Percentiles rank a stretch among this genome's conserved stretches.
Conservation (phyloP, 1,140 invertebrate species). For the Physella acuta region DNA sequence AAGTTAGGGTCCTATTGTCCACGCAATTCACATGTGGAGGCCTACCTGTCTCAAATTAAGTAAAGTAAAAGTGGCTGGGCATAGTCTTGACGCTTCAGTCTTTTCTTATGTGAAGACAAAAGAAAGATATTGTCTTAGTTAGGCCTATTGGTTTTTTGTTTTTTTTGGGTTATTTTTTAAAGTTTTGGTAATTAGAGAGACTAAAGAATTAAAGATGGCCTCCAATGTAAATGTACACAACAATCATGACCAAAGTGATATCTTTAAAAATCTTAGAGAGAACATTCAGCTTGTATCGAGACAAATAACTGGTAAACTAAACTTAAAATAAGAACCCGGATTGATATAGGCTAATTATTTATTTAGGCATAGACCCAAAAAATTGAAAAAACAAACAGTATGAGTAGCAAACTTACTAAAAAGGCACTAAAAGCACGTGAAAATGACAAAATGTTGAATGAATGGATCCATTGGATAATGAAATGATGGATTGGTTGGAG, state of each 20-base stretch:
- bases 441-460: background rate
- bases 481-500: background rate
- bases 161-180: too few species aligned
- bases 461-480: background rate
- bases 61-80: too few species aligned
- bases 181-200: too few species aligned
- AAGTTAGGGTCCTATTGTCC: too few species aligned
- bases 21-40: too few species aligned
- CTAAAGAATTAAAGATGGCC: constrained; percentile 6
- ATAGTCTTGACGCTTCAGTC: too few species aligned
- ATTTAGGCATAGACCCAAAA: background rate
- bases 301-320: constrained; percentile 8
- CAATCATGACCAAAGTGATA: constrained; percentile 5
- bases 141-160: too few species aligned
- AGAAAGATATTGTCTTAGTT: too few species aligned
- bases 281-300: constrained; percentile 13
- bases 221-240: background rate
- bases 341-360: background rate
- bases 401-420: background rate
- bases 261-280: constrained; percentile 5
- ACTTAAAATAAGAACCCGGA: background rate
- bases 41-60: too few species aligned
- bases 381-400: background rate
- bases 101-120: too few species aligned
- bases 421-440: background rate